These are phyloP conservation scores for Podarcis muralis DNA, from an alignment of 2,113 vertebrate genomes.

Conservation along the genomic window DNA sequence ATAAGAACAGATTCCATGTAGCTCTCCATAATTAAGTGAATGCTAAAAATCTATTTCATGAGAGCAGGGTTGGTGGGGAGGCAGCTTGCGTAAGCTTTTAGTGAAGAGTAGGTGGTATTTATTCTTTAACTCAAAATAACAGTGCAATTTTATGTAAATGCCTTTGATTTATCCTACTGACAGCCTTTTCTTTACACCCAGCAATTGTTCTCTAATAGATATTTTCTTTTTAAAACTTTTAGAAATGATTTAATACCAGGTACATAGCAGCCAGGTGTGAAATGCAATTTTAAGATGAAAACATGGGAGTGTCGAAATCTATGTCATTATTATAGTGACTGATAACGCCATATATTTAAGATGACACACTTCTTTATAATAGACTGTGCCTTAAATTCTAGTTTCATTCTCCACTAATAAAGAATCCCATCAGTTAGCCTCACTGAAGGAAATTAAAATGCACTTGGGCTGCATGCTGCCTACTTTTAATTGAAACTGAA, in stretches of 20 bases:
- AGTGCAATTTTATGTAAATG: not conserved
- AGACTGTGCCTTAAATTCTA: slow-evolving; percentile 60
- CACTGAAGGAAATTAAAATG: slow-evolving; percentile 66
- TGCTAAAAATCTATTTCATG: not conserved
- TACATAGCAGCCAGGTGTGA: slow-evolving; percentile 31
- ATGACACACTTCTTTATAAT: slow-evolving; percentile 59
- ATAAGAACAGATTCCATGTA: not conserved
- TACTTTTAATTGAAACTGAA: slow-evolving; percentile 77
- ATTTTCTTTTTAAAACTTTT: slow-evolving; percentile 44
- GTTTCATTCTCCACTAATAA: slow-evolving; percentile 68
- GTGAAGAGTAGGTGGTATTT: not conserved
- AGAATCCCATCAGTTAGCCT: slow-evolving; percentile 65
- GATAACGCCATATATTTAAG: slow-evolving; percentile 63
- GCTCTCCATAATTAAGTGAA: not conserved
- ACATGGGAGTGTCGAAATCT: slow-evolving; percentile 32
- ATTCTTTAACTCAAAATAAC: not conserved
- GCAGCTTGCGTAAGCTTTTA: not conserved
- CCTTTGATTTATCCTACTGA: slow-evolving; percentile 25
- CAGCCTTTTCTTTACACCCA: not conserved
- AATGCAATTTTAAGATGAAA: slow-evolving; percentile 47
- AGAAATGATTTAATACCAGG: slow-evolving; percentile 58
- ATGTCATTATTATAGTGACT: slow-evolving; percentile 48
- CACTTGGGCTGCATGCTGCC: slow-evolving; percentile 60
- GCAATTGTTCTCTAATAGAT: slow-evolving; percentile 28
- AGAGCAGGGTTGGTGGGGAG: not conserved